A percentile compares a stretch with the other conserved stretches of the same genome.
These are phyloP conservation scores for Leptinotarsa juncta DNA, from an alignment of 2,888 invertebrate genomes.

Conservation along the genomic window DNA sequence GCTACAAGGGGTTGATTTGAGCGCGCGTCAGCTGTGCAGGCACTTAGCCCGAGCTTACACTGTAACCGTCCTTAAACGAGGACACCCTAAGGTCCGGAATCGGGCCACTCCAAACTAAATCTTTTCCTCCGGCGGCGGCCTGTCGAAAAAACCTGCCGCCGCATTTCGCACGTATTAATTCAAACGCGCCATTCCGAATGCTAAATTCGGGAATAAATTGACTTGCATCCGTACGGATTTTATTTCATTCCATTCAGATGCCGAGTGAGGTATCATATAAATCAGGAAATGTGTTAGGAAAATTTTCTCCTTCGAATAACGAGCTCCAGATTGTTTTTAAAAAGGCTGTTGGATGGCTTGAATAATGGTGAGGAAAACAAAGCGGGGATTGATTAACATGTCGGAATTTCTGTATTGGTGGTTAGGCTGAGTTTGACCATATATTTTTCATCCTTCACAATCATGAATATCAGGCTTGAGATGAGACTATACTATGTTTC, in stretches of 20 bases:
- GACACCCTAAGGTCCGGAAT: constrained; percentile 53
- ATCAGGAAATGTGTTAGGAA: constrained; percentile 53
- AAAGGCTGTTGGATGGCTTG: constrained; percentile 33
- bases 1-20: constrained; percentile 61
- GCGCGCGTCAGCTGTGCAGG: constrained; percentile 70
- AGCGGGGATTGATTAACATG: constrained; percentile 18
- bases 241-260: constrained; percentile 55
- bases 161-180: constrained; percentile 65
- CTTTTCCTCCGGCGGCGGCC: constrained; percentile 55
- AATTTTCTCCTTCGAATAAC: constrained; percentile 45
- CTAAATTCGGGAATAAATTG: constrained; percentile 62
- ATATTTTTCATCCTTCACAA: background rate
- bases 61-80: constrained; percentile 54
- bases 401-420: background rate
- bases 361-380: constrained; percentile 19
- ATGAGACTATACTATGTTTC: too few species aligned
- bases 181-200: constrained; percentile 61
- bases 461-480: background rate
- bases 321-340: constrained; percentile 41
- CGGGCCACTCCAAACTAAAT: constrained; percentile 54
- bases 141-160: constrained; percentile 64
- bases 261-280: constrained; percentile 50
- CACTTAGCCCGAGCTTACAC: constrained; percentile 66
- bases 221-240: constrained; percentile 56
- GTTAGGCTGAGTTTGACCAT: background rate